Conservation (phyloP, 2,113 vertebrate species). For the Crotophaga sulcirostris region DNA sequence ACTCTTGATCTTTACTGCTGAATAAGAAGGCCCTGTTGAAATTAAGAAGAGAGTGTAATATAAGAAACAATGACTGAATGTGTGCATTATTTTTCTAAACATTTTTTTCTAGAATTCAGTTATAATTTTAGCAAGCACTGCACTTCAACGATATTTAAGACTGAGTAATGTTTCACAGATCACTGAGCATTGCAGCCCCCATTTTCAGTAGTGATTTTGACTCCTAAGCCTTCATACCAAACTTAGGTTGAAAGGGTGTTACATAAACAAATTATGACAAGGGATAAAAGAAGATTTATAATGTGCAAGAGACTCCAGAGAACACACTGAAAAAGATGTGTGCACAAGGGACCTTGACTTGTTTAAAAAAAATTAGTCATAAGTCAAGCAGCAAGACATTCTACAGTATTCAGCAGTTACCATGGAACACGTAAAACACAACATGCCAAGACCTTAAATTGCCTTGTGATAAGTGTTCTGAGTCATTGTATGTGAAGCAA, state of each 20-base stretch:
- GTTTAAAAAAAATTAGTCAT: not conserved
- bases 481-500: not conserved
- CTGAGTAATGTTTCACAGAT: not conserved
- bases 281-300: not conserved
- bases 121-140: not conserved
- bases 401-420: not conserved
- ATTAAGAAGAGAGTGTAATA: not conserved
- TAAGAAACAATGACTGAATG: not conserved
- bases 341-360: not conserved
- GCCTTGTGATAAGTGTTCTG: not conserved
- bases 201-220: not conserved
- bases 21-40: slow-evolving; percentile 68
- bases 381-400: not conserved
- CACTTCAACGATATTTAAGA: not conserved
- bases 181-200: not conserved
- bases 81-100: not conserved
- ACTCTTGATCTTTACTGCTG: slow-evolving; percentile 66
- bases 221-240: not conserved
- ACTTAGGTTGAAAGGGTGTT: not conserved
- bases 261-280: not conserved
- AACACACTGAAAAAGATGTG: not conserved
- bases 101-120: not conserved
- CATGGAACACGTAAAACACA: not conserved
- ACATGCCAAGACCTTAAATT: not conserved
- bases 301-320: not conserved